Base-by-base conservation (phyloP, 2,113 vertebrate species). In the Silurus asotus region DNA sequence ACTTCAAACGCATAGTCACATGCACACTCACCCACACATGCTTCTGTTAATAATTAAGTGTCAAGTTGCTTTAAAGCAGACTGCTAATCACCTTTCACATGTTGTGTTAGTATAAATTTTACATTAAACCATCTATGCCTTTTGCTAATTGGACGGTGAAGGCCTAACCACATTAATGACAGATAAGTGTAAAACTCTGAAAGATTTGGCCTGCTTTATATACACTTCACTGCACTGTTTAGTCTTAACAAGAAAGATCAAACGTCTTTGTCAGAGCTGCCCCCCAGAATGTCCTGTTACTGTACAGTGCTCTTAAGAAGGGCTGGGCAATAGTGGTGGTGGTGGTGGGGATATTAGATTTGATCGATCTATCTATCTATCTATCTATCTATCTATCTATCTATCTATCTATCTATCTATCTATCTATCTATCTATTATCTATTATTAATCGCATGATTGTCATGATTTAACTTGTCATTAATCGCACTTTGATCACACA, bases 91-190 rank as follows among this genome's bases (percentile, higher is more conserved):
- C 67, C 67, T 70, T 85, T 77, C 79, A 87, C 59, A 53, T 69
- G 20, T 81, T 20, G 70, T 77, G 82, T 75, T 76, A 80, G 81
- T 75, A 45, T 81, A 85, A 45, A 64, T 51, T 81, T 82, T 75
- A 82, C 74, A 78, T 56, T 79, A 56, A 51, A 86, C 64, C 70
- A 65, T 77, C 55, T 64, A 78, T 82, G 87, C n/a, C 80, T 4
- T 81, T 89, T 25, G 51, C 67, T 89, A 87, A 84, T 89, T 89
- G 64, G 64, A 67, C 85, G 19, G 61, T 74, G 83, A 85, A 74
- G 75, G 62, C 1, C 65, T 13, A 58, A 56, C 55, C 74, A 62
- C 83, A 81, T 15, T 56, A 56, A 56, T 23, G 25, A 8, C 61
- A 6, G 80, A 55, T 82, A 49, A 56, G 62, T 62, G 61, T 89